These are phyloP conservation scores for Scytalopus superciliaris DNA, from an alignment of 2,113 vertebrate species.

Conservation along the genomic window DNA sequence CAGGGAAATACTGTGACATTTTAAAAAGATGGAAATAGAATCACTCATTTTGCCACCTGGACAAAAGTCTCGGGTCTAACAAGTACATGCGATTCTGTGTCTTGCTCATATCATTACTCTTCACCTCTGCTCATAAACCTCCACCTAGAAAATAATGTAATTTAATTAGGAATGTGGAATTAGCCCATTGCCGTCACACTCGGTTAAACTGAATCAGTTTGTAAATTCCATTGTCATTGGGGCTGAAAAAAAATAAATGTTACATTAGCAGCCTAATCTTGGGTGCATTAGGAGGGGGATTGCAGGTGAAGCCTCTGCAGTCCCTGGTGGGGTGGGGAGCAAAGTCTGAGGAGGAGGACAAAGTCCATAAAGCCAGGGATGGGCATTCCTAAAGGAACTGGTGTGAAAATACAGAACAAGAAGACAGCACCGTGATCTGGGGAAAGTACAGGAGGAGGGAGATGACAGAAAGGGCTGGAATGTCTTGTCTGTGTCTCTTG, in stretches of 20 bases:
- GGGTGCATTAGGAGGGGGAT: background rate
- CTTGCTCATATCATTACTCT: background rate
- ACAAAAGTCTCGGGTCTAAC: background rate
- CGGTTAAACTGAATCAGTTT: conserved; percentile 17
- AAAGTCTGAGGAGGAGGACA: background rate
- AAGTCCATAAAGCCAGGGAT: accelerated
- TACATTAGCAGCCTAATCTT: background rate
- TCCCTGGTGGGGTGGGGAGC: background rate
- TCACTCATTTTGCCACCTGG: conserved; percentile 6
- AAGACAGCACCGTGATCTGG: accelerated
- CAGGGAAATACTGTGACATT: background rate
- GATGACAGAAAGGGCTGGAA: background rate
- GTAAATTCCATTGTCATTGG: conserved; percentile 18
- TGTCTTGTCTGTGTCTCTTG: background rate
- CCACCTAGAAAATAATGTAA: conserved; percentile 35
- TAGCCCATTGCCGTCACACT: conserved; percentile 28
- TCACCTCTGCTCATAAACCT: conserved; percentile 51
- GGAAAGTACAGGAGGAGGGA: background rate
- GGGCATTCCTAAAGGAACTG: background rate
- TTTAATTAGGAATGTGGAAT: conserved; percentile 65
- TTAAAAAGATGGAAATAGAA: background rate
- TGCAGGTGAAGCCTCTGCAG: background rate
- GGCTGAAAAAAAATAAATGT: background rate
- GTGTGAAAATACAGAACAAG: background rate
- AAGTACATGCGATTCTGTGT: background rate